phyloP scores from a whole-genome alignment of 1,140 invertebrate species.

The Pseudomyrmex concolor region DNA sequence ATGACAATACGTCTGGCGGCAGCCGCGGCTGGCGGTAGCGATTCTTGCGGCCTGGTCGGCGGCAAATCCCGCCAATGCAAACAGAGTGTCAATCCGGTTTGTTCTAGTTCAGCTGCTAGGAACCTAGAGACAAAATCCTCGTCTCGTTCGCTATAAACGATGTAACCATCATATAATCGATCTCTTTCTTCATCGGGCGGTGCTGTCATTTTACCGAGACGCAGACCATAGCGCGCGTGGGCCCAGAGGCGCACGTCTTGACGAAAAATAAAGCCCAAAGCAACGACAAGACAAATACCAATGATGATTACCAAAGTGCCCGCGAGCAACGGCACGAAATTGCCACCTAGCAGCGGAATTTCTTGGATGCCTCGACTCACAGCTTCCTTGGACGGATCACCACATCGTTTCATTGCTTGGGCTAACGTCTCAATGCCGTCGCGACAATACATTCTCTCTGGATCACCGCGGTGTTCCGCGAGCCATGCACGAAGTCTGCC shows the following conservation, averaged over 20 bases:
- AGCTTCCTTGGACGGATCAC: slow-evolving; percentile 84
- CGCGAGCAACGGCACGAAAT: slow-evolving; percentile 90
- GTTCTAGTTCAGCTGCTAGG: slow-evolving; percentile 92
- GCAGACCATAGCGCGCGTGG: slow-evolving; percentile 90
- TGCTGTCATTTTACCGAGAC: slow-evolving; percentile 88
- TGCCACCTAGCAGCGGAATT: slow-evolving; percentile 85
- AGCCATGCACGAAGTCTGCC: slow-evolving; percentile 91
- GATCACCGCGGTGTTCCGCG: slow-evolving; percentile 88
- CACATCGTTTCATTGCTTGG: slow-evolving; percentile 87
- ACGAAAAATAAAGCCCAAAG: slow-evolving; percentile 90
- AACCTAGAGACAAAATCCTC: slow-evolving; percentile 92
- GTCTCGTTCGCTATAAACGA: slow-evolving; percentile 94
- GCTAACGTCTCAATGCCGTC: slow-evolving; percentile 87
- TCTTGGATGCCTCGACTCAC: slow-evolving; percentile 80
- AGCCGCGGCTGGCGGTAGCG: slow-evolving; percentile 92
- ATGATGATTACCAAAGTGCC: slow-evolving; percentile 91
- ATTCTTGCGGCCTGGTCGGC: slow-evolving; percentile 88
- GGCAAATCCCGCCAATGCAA: slow-evolving; percentile 91
- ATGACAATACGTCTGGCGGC: slow-evolving; percentile 90
- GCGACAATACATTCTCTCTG: slow-evolving; percentile 88
- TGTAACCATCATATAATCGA: slow-evolving; percentile 93
- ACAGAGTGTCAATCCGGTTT: slow-evolving; percentile 89
- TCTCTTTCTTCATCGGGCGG: slow-evolving; percentile 88
- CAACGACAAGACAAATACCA: slow-evolving; percentile 88
- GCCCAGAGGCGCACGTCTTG: slow-evolving; percentile 91